Conservation (phyloP, 2,888 invertebrate species). For the Willowsia nigromaculata region DNA sequence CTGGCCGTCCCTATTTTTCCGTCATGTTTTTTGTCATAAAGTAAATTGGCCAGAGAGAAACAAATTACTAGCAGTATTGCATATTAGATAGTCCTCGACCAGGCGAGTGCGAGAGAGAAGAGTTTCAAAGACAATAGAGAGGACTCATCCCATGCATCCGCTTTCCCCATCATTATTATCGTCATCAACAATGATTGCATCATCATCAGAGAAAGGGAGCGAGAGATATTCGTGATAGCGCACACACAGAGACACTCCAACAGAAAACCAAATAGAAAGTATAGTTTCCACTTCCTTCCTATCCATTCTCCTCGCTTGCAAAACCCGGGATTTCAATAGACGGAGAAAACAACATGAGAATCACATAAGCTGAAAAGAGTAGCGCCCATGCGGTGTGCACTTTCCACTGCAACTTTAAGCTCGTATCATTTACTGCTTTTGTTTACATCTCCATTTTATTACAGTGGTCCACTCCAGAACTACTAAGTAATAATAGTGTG, state of each 20-base stretch:
- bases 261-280: too few species aligned
- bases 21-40: slow-evolving; percentile 46
- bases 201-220: background rate
- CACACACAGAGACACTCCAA: background rate
- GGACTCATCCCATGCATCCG: slow-evolving; percentile 46
- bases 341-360: background rate
- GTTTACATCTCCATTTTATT: slow-evolving; percentile 29
- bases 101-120: too few species aligned
- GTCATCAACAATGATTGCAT: slow-evolving; percentile 33
- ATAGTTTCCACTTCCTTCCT: too few species aligned
- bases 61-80: slow-evolving; percentile 42
- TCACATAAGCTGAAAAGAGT: background rate
- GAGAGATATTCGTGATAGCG: background rate
- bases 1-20: background rate
- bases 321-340: background rate
- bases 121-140: slow-evolving; percentile 32
- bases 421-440: slow-evolving; percentile 38
- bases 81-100: background rate
- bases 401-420: background rate
- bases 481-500: slow-evolving; percentile 26
- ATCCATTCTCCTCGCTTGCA: too few species aligned
- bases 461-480: slow-evolving; percentile 14
- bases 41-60: slow-evolving; percentile 65
- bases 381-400: background rate
- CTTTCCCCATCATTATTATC: slow-evolving; percentile 32